Evolutionary conservation across 2,888 invertebrate genomes (phyloP), one percentile per base, ranked within the genome.

Genomic region (Onchidella celtica): DNA sequence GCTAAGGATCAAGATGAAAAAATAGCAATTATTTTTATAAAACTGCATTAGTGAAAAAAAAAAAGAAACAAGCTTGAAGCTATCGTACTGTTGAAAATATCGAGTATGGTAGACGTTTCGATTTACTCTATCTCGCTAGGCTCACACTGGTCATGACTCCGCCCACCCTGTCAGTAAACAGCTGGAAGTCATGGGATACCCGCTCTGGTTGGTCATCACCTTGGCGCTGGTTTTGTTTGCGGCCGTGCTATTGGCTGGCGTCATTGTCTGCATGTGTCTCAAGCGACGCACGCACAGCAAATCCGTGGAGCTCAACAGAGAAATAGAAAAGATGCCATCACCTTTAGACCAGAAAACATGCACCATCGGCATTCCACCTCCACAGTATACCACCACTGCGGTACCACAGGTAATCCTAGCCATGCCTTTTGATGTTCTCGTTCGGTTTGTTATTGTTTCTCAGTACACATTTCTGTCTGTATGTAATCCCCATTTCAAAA

Each of bases 351-450:
- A 29, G 14, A 78, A 34, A 57, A 6, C 69, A 1, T 78, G 69
- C 38, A 69, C 61, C 38, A 38, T 78, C 29, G 78, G 40, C 24
- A 38, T 78, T 32, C 78, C 78, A 9, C 78, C 69, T 27, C 78
- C 78, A 21, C 59, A 69, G 17, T 78, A 78, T 61, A 69, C 68
- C 17, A 69, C 69, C 0, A 29, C 78, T 61, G 29, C 66, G n/a
- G 14, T 69, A 9, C 24, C 24, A 38, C 78, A 78, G 78, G 78
- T 78, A 61, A 32, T 24, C 14, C 27, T 61, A 24, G 2, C 4
- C 24, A 6, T 14, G 29, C 29, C 3, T 61, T 4, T 66, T 3
- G 38, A 38, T 1, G 38, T 6, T 36, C 36, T 21, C n/a, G 24
- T 66, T 47, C n/a, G n/a, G n/a, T n/a, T n/a, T n/a, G n/a, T n/a